A percentile compares a stretch with the other conserved stretches of the same genome.
These are phyloP conservation scores for Sapajus apella DNA, from an alignment of 2,113 vertebrate genomes.

Conservation along the genomic window DNA sequence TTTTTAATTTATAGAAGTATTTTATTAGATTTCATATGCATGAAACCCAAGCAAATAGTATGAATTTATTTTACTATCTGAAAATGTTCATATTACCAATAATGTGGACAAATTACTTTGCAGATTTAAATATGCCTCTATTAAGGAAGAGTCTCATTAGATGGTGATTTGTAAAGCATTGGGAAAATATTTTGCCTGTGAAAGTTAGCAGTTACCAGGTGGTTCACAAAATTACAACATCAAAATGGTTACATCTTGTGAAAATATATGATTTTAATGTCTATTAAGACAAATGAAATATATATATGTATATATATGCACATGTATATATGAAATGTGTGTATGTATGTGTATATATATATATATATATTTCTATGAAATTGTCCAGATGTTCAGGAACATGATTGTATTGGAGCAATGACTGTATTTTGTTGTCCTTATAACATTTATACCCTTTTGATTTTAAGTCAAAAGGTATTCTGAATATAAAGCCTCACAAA, in stretches of 20 bases:
- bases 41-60: slow-evolving; percentile 11
- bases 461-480: not conserved
- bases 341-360: not conserved
- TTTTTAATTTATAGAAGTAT: slow-evolving; percentile 43
- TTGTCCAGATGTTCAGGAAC: not conserved
- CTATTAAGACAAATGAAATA: slow-evolving; percentile 39
- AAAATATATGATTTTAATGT: slow-evolving; percentile 29
- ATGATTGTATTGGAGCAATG: not conserved
- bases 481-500: not conserved
- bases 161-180: slow-evolving; percentile 7
- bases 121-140: slow-evolving; percentile 34
- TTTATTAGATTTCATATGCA: slow-evolving; percentile 29
- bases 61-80: not conserved
- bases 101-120: slow-evolving; percentile 44
- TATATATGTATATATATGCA: not conserved
- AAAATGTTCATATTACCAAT: slow-evolving; percentile 15
- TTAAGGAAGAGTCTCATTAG: slow-evolving; percentile 33
- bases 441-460: not conserved
- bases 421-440: not conserved
- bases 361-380: not conserved
- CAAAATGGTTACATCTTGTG: not conserved
- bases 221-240: not conserved
- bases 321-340: not conserved
- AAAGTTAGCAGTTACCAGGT: not conserved
- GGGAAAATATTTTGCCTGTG: slow-evolving; percentile 29